Percentiles rank a stretch among this genome's conserved stretches.
phyloP scores from a whole-genome alignment of 2,113 vertebrate species.

The Polyodon spathula region DNA sequence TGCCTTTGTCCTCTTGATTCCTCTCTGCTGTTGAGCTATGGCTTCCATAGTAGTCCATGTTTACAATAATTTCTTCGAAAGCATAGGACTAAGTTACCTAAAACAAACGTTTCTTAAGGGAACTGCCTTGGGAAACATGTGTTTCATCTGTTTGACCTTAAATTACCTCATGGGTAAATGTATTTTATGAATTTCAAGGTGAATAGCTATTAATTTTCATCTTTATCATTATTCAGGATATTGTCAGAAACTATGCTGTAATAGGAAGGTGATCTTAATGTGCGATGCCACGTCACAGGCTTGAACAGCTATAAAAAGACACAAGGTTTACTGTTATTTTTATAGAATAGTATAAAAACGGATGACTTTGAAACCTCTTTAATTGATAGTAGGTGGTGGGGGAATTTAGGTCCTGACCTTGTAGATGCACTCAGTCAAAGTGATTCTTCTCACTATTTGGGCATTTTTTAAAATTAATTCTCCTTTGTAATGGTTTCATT shows the following conservation, averaged over 20 bases:
- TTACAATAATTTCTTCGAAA: too few species aligned
- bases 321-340: constrained; percentile 51
- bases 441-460: neutral
- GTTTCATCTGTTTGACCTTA: too few species aligned
- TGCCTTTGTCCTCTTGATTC: neutral
- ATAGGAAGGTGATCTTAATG: neutral
- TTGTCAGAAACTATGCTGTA: too few species aligned
- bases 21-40: neutral
- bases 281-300: neutral
- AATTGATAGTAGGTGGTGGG: constrained; percentile 51
- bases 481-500: constrained; percentile 5
- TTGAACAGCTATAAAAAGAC: constrained; percentile 29
- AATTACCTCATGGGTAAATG: too few species aligned
- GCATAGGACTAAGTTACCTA: too few species aligned
- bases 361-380: constrained; percentile 49
- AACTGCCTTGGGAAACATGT: too few species aligned
- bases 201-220: too few species aligned
- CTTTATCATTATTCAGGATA: too few species aligned
- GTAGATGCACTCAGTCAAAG: constrained; percentile 44
- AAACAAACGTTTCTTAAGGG: too few species aligned
- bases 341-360: constrained; percentile 49
- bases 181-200: too few species aligned
- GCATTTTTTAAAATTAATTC: constrained; percentile 4
- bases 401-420: constrained; percentile 48
- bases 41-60: too few species aligned